Evolutionary conservation across 2,888 invertebrate genomes (phyloP).

Genomic region (Campaea margaritaria): DNA sequence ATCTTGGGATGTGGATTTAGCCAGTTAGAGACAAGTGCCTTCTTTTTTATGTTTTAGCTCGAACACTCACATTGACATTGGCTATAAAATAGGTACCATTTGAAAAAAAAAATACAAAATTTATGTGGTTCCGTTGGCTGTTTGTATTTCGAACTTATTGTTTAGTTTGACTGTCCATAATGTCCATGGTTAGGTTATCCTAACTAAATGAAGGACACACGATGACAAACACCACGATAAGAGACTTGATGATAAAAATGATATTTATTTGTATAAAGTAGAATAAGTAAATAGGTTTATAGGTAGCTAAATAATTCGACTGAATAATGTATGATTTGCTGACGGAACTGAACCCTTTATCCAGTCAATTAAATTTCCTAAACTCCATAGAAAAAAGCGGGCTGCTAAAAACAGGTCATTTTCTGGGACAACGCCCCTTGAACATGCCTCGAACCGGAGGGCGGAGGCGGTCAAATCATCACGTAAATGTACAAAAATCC

Average conservation of each 20-base stretch:
- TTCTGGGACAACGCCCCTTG: slow-evolving; percentile 17
- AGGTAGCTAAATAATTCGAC: background rate
- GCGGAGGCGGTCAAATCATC: slow-evolving; percentile 22
- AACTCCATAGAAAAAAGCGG: background rate
- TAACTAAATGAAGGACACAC: too few species aligned
- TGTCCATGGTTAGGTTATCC: too few species aligned
- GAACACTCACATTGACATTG: too few species aligned
- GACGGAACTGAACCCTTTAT: background rate
- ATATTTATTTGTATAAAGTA: too few species aligned
- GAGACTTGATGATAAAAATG: too few species aligned
- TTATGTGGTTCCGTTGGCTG: too few species aligned
- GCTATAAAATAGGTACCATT: too few species aligned
- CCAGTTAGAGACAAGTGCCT: background rate
- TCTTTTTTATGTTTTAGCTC: background rate
- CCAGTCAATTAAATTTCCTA: background rate
- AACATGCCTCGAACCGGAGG: slow-evolving; percentile 1
- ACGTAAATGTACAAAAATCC: slow-evolving; percentile 12
- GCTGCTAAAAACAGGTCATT: slow-evolving; percentile 6
- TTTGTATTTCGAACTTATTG: too few species aligned
- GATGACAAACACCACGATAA: too few species aligned
- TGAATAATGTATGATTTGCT: background rate
- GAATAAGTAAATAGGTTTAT: too few species aligned
- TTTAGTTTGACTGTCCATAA: too few species aligned
- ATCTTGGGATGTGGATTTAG: background rate
- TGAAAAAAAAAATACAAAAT: too few species aligned